Evolutionary conservation across 1,140 invertebrate species (phyloP).

Genomic region (Physella acuta): DNA sequence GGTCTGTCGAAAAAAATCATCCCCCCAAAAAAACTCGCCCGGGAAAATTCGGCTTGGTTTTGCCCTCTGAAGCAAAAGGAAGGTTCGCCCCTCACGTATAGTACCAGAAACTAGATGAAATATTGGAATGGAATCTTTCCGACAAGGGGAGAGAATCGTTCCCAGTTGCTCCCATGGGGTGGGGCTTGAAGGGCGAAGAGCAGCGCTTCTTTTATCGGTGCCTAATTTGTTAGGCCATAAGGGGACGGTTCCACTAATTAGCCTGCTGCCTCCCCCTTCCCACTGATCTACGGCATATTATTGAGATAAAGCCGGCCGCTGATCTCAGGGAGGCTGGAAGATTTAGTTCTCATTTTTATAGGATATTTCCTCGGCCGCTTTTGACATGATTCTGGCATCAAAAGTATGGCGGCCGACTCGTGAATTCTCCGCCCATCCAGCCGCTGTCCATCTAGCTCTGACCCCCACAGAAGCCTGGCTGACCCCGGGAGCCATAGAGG

Average conservation of each 20-base stretch:
- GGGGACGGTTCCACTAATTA: conserved; percentile 23
- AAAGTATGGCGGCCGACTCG: conserved; percentile 9
- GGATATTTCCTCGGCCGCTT: conserved; percentile 6
- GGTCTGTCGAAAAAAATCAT: conserved; percentile 20
- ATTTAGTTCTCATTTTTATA: conserved; percentile 22
- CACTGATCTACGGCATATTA: conserved; percentile 18
- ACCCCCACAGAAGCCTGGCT: neutral
- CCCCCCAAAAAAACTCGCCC: conserved; percentile 2
- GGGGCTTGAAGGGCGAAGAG: conserved; percentile 7
- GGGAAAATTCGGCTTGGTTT: conserved; percentile 13
- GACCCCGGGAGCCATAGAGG: conserved; percentile 1
- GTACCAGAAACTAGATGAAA: conserved; percentile 10
- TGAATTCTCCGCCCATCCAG: conserved; percentile 14
- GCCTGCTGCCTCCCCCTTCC: neutral
- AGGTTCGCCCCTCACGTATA: neutral
- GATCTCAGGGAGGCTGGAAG: conserved; percentile 3
- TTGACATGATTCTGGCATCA: neutral
- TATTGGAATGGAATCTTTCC: conserved; percentile 20
- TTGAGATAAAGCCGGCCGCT: conserved; percentile 18
- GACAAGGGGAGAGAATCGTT: neutral
- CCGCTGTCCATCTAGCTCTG: conserved; percentile 17
- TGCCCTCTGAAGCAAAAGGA: neutral
- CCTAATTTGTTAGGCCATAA: conserved; percentile 26
- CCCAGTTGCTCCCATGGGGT: neutral
- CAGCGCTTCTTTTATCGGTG: conserved; percentile 19